A percentile compares a stretch with the other conserved stretches of the same genome.
phyloP scores from a whole-genome alignment of 2,113 vertebrate genomes.

The Trachemys scripta region DNA sequence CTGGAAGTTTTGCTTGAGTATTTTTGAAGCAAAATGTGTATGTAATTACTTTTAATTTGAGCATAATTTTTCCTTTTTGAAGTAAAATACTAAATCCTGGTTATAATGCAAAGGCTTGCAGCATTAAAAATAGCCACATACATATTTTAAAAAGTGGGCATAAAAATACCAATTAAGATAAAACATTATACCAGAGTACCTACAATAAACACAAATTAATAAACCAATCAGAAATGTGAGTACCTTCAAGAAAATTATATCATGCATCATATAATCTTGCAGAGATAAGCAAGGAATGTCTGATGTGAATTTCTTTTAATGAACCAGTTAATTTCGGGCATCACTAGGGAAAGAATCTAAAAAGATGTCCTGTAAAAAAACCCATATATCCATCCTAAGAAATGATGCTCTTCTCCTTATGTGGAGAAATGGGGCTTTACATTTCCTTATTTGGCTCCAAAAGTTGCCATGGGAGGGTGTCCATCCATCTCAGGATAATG shows the following conservation, averaged over 20 bases:
- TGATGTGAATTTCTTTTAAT: conserved; percentile 65
- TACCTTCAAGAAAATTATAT: conserved; percentile 69
- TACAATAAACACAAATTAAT: conserved; percentile 81
- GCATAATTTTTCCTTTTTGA: conserved; percentile 61
- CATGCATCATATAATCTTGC: conserved; percentile 65
- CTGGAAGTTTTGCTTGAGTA: background rate
- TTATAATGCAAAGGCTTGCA: conserved; percentile 52
- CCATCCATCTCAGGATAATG: background rate
- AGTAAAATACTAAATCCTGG: conserved; percentile 68
- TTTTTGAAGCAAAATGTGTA: conserved; percentile 28
- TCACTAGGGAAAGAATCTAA: conserved; percentile 48
- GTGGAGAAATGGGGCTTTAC: background rate
- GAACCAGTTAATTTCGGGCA: conserved; percentile 71
- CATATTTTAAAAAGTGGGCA: conserved; percentile 71
- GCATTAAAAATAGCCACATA: conserved; percentile 69
- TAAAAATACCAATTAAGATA: conserved; percentile 84
- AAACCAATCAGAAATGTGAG: conserved; percentile 70
- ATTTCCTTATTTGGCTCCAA: background rate
- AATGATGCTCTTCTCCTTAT: background rate
- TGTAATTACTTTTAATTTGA: conserved; percentile 77
- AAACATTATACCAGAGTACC: conserved; percentile 71
- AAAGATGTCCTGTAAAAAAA: conserved; percentile 40
- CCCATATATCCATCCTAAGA: background rate
- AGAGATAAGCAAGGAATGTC: conserved; percentile 64
- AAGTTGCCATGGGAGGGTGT: background rate